phyloP scores from a whole-genome alignment of 30 jellyfish, hydroid and myxozoan species.

The Hydra vulgaris region DNA sequence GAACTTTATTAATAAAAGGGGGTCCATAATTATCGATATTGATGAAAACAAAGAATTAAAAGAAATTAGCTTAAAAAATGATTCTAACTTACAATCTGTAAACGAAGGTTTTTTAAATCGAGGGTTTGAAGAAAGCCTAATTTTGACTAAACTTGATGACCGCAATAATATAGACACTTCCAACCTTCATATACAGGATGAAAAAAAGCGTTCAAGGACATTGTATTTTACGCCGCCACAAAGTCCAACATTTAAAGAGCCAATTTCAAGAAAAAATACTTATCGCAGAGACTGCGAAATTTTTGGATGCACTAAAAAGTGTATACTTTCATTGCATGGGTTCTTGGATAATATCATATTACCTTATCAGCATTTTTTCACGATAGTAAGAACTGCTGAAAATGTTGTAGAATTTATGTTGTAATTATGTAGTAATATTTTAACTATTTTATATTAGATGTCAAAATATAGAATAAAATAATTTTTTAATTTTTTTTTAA shows the following conservation, averaged over 20 bases:
- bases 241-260: neutral
- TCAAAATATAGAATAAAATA: no score
- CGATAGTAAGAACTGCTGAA: neutral
- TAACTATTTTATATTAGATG: no score
- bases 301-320: neutral
- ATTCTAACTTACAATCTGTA: neutral
- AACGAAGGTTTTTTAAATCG: no score
- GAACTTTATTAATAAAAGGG: neutral
- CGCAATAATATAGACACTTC: neutral
- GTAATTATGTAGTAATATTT: no score
- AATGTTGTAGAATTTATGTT: neutral
- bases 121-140: neutral
- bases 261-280: neutral
- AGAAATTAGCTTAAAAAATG: neutral
- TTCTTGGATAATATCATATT: constrained; percentile 11
- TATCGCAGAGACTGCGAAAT: neutral
- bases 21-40: neutral
- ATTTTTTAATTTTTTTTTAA: no score
- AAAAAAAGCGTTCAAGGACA: neutral
- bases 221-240: neutral
- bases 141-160: neutral
- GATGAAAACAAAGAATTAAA: neutral
- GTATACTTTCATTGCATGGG: constrained; percentile 18
- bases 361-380: neutral
- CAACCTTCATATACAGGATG: no score